phyloP scores from a whole-genome alignment of 2,797 vertebrate genomes.

The Morus bassanus region DNA sequence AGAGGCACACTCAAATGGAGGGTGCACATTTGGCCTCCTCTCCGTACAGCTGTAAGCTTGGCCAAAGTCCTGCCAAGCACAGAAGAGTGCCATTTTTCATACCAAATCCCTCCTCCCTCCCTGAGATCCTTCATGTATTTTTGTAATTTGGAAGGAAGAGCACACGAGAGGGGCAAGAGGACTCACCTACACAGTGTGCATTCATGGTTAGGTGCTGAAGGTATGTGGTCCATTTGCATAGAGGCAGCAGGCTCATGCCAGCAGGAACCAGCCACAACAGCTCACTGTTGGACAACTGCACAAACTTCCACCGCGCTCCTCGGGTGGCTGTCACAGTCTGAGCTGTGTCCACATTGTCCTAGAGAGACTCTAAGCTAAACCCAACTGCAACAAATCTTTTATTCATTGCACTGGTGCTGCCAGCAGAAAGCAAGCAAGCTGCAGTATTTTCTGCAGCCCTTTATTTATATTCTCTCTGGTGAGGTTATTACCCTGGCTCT shows the following conservation, averaged over 20 bases:
- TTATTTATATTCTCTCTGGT: neutral
- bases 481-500: neutral
- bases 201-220: fast-evolving
- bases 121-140: neutral
- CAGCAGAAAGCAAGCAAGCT: neutral
- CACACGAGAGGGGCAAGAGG: neutral
- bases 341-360: neutral
- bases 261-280: neutral
- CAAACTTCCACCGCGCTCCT: neutral
- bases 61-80: neutral
- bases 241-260: neutral
- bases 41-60: neutral
- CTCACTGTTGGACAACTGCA: neutral
- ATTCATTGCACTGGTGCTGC: neutral
- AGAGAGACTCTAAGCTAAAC: neutral
- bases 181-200: fast-evolving
- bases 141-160: neutral
- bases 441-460: neutral
- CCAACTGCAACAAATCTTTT: neutral
- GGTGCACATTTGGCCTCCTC: neutral
- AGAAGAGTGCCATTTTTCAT: neutral
- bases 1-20: neutral
- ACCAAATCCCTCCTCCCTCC: neutral
- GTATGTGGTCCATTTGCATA: fast-evolving
- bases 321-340: fast-evolving